Evolutionary conservation across 2,888 invertebrate genomes (phyloP), one percentile per base, ranked within the genome.

Genomic region (Caenorhabditis wallacei): DNA sequence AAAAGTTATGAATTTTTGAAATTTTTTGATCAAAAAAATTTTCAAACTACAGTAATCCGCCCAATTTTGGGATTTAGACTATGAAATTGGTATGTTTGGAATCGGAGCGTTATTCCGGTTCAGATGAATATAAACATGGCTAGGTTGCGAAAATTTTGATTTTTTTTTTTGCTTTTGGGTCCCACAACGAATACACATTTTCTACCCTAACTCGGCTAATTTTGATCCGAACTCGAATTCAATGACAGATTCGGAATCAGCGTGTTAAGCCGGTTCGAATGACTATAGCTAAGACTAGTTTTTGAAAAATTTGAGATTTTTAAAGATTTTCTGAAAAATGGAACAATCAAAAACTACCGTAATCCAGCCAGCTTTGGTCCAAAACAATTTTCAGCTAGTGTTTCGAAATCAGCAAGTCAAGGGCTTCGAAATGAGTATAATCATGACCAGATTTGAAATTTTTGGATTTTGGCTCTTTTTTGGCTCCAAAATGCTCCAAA

Each of bases 121-220:
- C n/a, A 40, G 13, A 43, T n/a, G 20, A 24, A 18, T 24, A 46
- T 43, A 16, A 24, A 22, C 18, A 40, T 11, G 59, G 11, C 40
- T 40, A 40, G 40, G 40, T 40, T 40, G 13, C n/a, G 16, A 4
- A 59, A 59, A n/a, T 40, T 57, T 57, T 4, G n/a, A 35, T 57
- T 57, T 35, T 35, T 57, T 7, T 8, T 35, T 57, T 7, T 8
- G 16, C 37, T 11, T 51, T 20, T 51, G 51, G 51, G 51, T 51
- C 51, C 20, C 51, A 20, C 51, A 11, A 51, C 51, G 51, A 35
- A 26, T 26, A 57, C 16, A 24, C 30, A 13, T 54, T 20, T 13
- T 54, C 18, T 40, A 40, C 40, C 40, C 7, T 40, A 40, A 10
- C 40, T 16, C 40, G 10, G 40, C 13, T 5, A 13, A 16, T 13